These are phyloP conservation scores for Cyprinodon variegatus DNA, from an alignment of 2,113 vertebrate genomes.

Conservation along the genomic window DNA sequence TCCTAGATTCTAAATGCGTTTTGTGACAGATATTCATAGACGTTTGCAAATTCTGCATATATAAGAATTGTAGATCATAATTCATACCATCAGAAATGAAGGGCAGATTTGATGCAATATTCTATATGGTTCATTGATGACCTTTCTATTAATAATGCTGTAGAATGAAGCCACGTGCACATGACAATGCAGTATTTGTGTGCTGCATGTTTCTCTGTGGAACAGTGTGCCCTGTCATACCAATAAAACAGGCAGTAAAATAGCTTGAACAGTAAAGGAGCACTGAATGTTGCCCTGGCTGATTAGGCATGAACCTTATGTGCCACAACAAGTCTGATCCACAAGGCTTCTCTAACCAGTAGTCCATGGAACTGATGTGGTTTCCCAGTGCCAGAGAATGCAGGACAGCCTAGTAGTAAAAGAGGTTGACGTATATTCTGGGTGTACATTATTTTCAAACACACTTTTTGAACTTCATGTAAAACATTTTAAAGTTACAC, in stretches of 20 bases:
- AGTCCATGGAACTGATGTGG: too few relatives aligned
- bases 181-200: not conserved
- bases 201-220: not conserved
- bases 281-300: not conserved
- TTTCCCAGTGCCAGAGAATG: not conserved
- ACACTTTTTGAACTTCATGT: not conserved
- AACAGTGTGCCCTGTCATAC: not conserved
- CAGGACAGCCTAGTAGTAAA: not conserved
- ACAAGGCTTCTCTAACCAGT: not conserved
- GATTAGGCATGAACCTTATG: not conserved
- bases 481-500: not conserved
- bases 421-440: not conserved
- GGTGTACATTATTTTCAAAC: not conserved
- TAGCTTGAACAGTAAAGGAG: not conserved
- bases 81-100: not conserved
- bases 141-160: not conserved
- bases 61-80: not conserved
- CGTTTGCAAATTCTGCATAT: too few relatives aligned
- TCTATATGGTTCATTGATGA: not conserved
- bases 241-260: not conserved
- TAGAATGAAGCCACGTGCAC: too few relatives aligned
- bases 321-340: not conserved
- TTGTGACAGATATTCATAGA: conserved; percentile 17
- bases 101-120: not conserved
- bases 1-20: too few relatives aligned